Percentiles rank a stretch among this genome's conserved stretches.
Evolutionary conservation across 1,140 invertebrate species (phyloP).

Genomic region (Euura lappo): DNA sequence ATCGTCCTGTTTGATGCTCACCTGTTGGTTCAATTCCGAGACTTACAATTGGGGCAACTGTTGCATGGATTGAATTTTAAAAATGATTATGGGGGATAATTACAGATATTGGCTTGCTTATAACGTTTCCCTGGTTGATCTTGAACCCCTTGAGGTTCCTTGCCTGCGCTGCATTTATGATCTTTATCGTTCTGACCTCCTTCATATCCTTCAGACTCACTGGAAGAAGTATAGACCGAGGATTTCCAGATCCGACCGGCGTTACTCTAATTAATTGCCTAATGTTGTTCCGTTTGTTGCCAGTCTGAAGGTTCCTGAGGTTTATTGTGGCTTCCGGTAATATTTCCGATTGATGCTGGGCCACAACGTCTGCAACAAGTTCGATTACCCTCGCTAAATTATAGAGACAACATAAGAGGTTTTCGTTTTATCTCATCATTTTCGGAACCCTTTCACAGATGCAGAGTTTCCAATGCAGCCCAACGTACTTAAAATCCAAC

Average conservation of each 20-base stretch:
- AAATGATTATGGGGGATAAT: constrained; percentile 12
- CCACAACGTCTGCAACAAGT: background rate
- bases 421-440: too few species aligned
- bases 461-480: too few species aligned
- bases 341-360: background rate
- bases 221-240: constrained; percentile 71
- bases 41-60: too few species aligned
- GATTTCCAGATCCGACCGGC: constrained; percentile 58
- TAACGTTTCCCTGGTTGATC: constrained; percentile 46
- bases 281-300: constrained; percentile 44
- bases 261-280: constrained; percentile 53
- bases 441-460: too few species aligned
- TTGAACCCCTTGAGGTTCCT: constrained; percentile 51
- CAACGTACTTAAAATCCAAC: too few species aligned
- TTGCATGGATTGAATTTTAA: too few species aligned
- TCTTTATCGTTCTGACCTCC: constrained; percentile 73
- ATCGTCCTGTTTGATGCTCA: constrained; percentile 44
- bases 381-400: too few species aligned
- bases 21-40: constrained; percentile 14
- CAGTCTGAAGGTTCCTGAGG: constrained; percentile 36
- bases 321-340: constrained; percentile 40
- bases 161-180: constrained; percentile 69
- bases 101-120: constrained; percentile 50
- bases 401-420: too few species aligned
- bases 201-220: constrained; percentile 73